Base-by-base conservation (phyloP, 1,140 invertebrate species). In the Ceratina calcarata region DNA sequence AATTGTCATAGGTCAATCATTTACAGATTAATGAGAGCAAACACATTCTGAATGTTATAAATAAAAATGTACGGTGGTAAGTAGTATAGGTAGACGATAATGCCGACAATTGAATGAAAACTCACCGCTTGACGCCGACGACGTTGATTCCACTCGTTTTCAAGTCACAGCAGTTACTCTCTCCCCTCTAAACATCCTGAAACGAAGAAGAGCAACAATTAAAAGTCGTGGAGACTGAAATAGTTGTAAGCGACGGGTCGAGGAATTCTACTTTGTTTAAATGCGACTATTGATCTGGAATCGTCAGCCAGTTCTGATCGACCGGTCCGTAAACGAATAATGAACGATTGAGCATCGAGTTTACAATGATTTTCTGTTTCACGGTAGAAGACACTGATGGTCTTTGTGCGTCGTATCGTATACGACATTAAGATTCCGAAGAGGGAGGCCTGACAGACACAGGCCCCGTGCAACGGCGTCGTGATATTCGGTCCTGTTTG, bases 331-430 rank as follows among this genome's bases (percentile, higher is more conserved):
- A 37, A 12, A 57, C 64, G 65, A 58, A 87, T 89, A 83, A 88
- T 49, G 82, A 70, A 69, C 81, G 88, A 87, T 84, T 90, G 85
- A 90, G 88, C 80, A 73, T 77, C 67, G 70, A 68, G 60, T 76
- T 57, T 81, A 92, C 90, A 91, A 90, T 84, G 88, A 92, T 90
- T 90, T 91, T 88, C 91, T 91, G 90, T 92, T 91, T 80, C 70
- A 71, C 55, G 78, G 86, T 45, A 45, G 37, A 10, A 45, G 78
- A 91, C 88, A 91, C 86, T 90, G 88, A 81, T 60, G 78, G 78
- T 87, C 87, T 89, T 91, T 91, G 86, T 90, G 78, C 60, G 49
- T 61, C 32, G 24, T 78, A 80, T 67, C 64, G 58, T 69, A 45
- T 45, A 45, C 37, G 68, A 74, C 75, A 78, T 86, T 87, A 87